These are phyloP conservation scores for Xanthorhoe spadicearia DNA, from an alignment of 2,888 invertebrate species.

Conservation along the genomic window DNA sequence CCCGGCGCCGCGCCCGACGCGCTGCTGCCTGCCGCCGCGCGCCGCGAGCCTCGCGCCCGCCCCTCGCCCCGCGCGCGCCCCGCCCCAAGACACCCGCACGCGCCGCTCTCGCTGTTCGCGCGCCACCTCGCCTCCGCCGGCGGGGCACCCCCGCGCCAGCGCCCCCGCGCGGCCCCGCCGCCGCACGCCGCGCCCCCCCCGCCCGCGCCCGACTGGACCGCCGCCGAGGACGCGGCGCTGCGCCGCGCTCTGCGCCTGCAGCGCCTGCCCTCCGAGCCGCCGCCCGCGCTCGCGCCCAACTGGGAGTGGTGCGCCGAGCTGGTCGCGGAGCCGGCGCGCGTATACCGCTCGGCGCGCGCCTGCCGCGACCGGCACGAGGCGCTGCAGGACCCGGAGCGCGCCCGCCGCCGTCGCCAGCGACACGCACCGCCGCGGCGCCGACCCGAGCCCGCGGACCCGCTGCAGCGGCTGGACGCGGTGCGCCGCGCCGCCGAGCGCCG, in stretches of 20 bases:
- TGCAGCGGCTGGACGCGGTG: constrained; percentile 88
- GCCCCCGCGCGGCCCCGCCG: constrained; percentile 82
- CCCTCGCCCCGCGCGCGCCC: constrained; percentile 88
- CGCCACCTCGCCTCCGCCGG: constrained; percentile 86
- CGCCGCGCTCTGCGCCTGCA: constrained; percentile 92
- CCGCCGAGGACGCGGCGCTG: constrained; percentile 95
- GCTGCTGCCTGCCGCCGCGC: constrained; percentile 80
- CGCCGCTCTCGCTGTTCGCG: constrained; percentile 88
- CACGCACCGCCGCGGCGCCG: constrained; percentile 88
- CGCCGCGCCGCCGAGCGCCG: constrained; percentile 90
- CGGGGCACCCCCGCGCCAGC: constrained; percentile 85
- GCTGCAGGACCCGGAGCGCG: constrained; percentile 93
- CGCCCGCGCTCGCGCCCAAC: constrained; percentile 95
- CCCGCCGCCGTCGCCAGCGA: constrained; percentile 94
- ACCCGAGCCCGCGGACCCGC: constrained; percentile 76
- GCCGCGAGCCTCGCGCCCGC: constrained; percentile 91
- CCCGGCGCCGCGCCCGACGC: constrained; percentile 88
- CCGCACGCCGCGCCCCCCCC: constrained; percentile 88
- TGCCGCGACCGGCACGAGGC: constrained; percentile 96
- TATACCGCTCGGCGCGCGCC: constrained; percentile 95
- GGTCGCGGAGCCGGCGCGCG: constrained; percentile 93
- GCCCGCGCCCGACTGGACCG: constrained; percentile 94
- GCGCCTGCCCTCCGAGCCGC: constrained; percentile 85
- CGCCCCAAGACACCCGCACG: constrained; percentile 91
- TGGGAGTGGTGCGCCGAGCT: constrained; percentile 98